These are phyloP conservation scores for Ischnus inquisitorius DNA, from an alignment of 2,888 invertebrate species.

Conservation along the genomic window DNA sequence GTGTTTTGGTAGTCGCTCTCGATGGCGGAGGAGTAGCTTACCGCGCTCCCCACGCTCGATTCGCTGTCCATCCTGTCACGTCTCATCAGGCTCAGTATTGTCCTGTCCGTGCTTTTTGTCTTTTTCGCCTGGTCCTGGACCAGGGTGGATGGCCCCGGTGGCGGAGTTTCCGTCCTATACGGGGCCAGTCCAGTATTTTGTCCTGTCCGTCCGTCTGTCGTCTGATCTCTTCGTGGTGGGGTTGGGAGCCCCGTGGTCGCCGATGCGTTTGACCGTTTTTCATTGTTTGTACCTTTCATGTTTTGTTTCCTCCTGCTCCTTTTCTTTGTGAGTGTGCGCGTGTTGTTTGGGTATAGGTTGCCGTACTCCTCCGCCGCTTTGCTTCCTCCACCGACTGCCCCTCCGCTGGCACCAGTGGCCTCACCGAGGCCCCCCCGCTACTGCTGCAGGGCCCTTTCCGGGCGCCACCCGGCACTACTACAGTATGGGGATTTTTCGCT, in stretches of 20 bases:
- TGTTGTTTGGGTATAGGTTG: background rate
- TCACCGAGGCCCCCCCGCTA: slow-evolving; percentile 36
- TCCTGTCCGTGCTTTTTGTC: background rate
- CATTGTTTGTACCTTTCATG: background rate
- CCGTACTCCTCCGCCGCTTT: background rate
- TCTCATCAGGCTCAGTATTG: background rate
- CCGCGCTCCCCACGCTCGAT: slow-evolving; percentile 50
- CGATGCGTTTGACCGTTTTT: no score
- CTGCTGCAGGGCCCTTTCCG: slow-evolving; percentile 42
- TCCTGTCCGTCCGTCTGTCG: no score
- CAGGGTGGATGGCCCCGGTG: background rate
- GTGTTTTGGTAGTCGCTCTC: background rate
- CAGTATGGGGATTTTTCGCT: slow-evolving; percentile 28
- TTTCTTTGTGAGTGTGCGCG: no score
- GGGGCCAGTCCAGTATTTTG: no score
- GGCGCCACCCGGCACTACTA: slow-evolving; percentile 43
- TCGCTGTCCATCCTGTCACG: slow-evolving; percentile 31
- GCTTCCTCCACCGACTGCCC: background rate
- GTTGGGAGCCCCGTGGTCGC: no score
- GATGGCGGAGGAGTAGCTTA: slow-evolving; percentile 20
- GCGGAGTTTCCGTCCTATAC: slow-evolving; percentile 40
- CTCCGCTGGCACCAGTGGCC: background rate
- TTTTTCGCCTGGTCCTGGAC: slow-evolving; percentile 7
- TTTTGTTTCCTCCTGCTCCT: background rate
- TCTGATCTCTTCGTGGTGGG: no score